Percentiles rank a stretch among this genome's conserved stretches.
Conservation (phyloP, 2,113 vertebrate species). For the Odocoileus hemionus region DNA sequence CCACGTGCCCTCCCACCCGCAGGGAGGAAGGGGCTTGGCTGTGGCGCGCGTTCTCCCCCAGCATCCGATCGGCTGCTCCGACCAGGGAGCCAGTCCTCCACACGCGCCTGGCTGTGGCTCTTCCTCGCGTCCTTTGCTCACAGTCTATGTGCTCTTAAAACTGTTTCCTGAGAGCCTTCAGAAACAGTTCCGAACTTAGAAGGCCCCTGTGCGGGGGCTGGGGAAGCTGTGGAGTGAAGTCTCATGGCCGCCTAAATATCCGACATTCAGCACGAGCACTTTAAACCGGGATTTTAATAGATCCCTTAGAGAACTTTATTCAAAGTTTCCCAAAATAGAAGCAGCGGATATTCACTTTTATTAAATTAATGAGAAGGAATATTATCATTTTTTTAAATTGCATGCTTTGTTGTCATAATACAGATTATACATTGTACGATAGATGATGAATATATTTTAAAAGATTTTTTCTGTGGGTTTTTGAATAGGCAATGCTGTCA, state of each 20-base stretch:
- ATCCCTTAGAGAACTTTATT: background rate
- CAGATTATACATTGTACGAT: background rate
- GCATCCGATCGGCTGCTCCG: background rate
- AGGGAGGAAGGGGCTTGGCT: background rate
- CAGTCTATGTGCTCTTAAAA: background rate
- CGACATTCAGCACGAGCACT: background rate
- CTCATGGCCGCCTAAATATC: background rate
- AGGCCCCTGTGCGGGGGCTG: background rate
- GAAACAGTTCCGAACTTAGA: background rate
- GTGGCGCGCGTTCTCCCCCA: background rate
- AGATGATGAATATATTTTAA: background rate
- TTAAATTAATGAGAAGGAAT: background rate
- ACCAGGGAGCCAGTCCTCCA: background rate
- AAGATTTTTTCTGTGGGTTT: background rate
- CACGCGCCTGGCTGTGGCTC: background rate
- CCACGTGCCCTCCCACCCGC: too few relatives aligned
- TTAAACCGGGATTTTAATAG: background rate
- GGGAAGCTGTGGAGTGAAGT: background rate
- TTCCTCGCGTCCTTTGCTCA: background rate
- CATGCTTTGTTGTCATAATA: background rate
- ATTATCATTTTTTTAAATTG: background rate
- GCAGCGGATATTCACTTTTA: background rate
- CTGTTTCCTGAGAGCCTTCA: background rate
- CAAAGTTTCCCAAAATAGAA: background rate
- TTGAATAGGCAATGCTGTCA: background rate